Conservation (phyloP, 2,113 vertebrate species). For the Sinocyclocheilus maitianheensis region DNA sequence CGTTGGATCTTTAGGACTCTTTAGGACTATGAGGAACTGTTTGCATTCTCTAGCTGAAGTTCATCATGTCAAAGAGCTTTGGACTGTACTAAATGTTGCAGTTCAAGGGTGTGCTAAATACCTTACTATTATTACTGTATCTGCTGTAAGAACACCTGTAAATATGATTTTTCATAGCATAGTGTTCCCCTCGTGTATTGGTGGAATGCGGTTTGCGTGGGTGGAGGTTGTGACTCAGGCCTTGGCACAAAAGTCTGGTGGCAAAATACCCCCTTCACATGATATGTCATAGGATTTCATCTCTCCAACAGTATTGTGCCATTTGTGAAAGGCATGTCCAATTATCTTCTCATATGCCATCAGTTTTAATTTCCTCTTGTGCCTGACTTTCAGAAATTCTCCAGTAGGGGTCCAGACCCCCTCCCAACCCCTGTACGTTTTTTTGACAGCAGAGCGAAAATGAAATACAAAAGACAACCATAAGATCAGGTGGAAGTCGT, state of each 20-base stretch:
- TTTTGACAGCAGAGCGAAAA: conserved; percentile 1
- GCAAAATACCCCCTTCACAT: conserved; percentile 14
- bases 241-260: background rate
- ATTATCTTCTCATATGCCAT: conserved; percentile 16
- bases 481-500: conserved; percentile 22
- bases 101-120: background rate
- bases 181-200: background rate
- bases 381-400: background rate
- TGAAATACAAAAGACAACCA: conserved; percentile 8
- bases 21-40: background rate
- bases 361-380: conserved; percentile 11
- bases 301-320: background rate
- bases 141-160: background rate
- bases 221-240: conserved; percentile 25
- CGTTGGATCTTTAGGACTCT: background rate
- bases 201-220: background rate
- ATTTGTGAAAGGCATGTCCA: background rate
- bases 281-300: background rate
- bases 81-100: background rate
- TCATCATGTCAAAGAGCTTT: background rate
- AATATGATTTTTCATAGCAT: background rate
- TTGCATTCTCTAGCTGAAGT: background rate
- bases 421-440: background rate
- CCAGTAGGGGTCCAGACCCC: background rate
- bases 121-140: background rate